phyloP scores from a whole-genome alignment of 2,888 invertebrate genomes.

The Agrotis segetum region DNA sequence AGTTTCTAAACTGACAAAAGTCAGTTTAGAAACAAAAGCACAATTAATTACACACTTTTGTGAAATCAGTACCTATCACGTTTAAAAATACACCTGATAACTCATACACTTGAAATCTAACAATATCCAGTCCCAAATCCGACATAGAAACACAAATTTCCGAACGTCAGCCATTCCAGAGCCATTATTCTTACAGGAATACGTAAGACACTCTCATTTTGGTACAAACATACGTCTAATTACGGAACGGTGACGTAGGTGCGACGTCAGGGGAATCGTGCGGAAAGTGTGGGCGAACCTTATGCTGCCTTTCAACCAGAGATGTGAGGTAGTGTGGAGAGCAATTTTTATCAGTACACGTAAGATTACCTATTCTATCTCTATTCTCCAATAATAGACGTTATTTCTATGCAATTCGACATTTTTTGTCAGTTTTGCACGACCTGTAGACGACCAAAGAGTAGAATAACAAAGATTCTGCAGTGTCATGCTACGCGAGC shows the following conservation, averaged over 20 bases:
- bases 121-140: slow-evolving; percentile 9
- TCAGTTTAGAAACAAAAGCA: not conserved
- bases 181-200: slow-evolving; percentile 39
- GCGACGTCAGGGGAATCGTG: slow-evolving; percentile 56
- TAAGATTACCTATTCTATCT: no score
- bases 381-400: no score
- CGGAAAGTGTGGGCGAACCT: slow-evolving; percentile 54
- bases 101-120: not conserved
- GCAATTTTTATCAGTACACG: no score
- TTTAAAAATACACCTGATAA: slow-evolving; percentile 10
- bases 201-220: slow-evolving; percentile 46
- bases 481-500: not conserved
- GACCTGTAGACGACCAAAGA: no score
- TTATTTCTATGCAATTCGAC: no score
- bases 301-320: slow-evolving; percentile 1
- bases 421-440: no score
- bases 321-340: no score
- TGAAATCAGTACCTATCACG: not conserved
- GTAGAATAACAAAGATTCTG: no score
- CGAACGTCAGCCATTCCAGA: slow-evolving; percentile 22
- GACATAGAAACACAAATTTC: slow-evolving; percentile 39
- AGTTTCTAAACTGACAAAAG: no score
- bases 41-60: not conserved
- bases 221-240: slow-evolving; percentile 61
- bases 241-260: slow-evolving; percentile 56